Conservation (phyloP, 2,797 vertebrate species). For the Paedocypris micromegethes region DNA sequence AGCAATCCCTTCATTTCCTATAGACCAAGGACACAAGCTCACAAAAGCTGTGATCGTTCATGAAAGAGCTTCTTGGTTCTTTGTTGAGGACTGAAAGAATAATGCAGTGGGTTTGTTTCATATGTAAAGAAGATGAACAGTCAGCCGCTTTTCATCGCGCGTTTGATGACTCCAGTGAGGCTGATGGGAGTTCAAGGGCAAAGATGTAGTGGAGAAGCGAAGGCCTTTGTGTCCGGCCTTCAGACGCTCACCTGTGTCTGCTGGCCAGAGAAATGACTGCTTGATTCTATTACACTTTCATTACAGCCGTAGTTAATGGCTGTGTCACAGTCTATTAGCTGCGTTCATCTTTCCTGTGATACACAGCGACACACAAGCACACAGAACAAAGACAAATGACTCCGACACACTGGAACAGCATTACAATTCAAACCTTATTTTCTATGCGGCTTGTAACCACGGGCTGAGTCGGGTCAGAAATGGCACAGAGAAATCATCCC, state of each 20-base stretch:
- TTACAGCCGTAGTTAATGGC: slow-evolving; percentile 78
- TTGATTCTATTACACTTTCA: slow-evolving; percentile 78
- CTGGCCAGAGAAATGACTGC: slow-evolving; percentile 61
- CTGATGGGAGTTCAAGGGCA: slow-evolving; percentile 60
- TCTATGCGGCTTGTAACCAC: slow-evolving; percentile 46
- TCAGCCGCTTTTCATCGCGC: slow-evolving; percentile 56
- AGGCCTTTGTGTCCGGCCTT: slow-evolving; percentile 48
- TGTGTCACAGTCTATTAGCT: slow-evolving; percentile 78
- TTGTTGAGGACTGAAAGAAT: slow-evolving; percentile 52
- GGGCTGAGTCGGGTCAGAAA: slow-evolving; percentile 37
- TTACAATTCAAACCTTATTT: slow-evolving; percentile 57
- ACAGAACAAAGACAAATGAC: slow-evolving; percentile 72
- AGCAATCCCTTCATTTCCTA: slow-evolving; percentile 66
- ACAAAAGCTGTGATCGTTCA: slow-evolving; percentile 25
- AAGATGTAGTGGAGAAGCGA: slow-evolving; percentile 20
- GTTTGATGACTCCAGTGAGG: slow-evolving; percentile 54
- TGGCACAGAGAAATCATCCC: slow-evolving; percentile 45
- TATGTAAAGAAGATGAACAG: slow-evolving; percentile 53
- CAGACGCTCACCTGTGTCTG: slow-evolving; percentile 68
- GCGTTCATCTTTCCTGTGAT: slow-evolving; percentile 75
- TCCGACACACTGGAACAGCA: slow-evolving; percentile 54
- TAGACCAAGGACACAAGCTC: slow-evolving; percentile 45
- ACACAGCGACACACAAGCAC: slow-evolving; percentile 67
- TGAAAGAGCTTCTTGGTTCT: slow-evolving; percentile 37
- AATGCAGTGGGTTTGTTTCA: slow-evolving; percentile 60